phyloP scores from a whole-genome alignment of 2,888 invertebrate genomes.

The Polylopha cassiicola region DNA sequence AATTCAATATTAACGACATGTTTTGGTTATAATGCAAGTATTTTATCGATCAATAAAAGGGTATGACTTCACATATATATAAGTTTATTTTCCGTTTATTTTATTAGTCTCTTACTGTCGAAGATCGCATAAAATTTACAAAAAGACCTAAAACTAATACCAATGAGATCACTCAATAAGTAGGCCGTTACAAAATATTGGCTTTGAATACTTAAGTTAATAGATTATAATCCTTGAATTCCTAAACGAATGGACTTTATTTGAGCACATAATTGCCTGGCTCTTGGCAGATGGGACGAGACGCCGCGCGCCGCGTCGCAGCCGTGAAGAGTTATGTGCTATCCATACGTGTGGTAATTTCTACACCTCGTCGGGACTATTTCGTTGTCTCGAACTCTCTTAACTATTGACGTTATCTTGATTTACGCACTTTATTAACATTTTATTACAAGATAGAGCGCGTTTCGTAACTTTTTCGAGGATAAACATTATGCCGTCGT shows the following conservation, averaged over 20 bases:
- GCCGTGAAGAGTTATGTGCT: constrained; percentile 50
- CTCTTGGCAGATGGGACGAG: constrained; percentile 3
- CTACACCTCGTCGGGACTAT: constrained; percentile 57
- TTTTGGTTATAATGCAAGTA: constrained; percentile 14
- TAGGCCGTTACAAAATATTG: too few relatives aligned
- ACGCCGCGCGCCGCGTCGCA: constrained; percentile 22
- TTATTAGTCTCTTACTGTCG: constrained; percentile 9
- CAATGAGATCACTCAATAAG: too few relatives aligned
- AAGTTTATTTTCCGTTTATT: background rate
- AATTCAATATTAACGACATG: constrained; percentile 13
- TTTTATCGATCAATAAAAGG: constrained; percentile 20
- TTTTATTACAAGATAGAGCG: constrained; percentile 64
- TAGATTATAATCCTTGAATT: too few relatives aligned
- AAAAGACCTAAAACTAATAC: too few relatives aligned
- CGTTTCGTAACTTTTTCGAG: constrained; percentile 45
- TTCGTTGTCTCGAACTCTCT: constrained; percentile 59
- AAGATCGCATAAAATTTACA: too few relatives aligned
- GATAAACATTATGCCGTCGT: too few relatives aligned
- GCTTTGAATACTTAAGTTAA: too few relatives aligned
- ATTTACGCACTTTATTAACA: constrained; percentile 72
- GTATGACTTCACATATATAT: constrained; percentile 6
- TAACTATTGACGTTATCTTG: constrained; percentile 72
- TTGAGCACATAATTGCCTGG: constrained; percentile 2
- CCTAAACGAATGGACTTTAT: too few relatives aligned
- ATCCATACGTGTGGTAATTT: constrained; percentile 53